Conservation (phyloP, 2,888 invertebrate species). For the Hoplodrina blanda region DNA sequence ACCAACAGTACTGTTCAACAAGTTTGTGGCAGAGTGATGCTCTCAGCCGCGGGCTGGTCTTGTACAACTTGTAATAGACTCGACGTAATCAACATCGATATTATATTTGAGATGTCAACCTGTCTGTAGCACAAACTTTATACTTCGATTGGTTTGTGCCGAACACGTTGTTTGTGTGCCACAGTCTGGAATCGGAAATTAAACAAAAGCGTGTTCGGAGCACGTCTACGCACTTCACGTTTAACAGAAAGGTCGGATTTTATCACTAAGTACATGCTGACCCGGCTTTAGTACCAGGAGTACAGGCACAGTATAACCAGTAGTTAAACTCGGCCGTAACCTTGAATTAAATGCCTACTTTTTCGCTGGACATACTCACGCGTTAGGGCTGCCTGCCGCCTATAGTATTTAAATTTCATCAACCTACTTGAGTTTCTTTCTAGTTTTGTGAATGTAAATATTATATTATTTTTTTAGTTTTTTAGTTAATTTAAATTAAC, state of each 20-base stretch:
- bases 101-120: conserved; percentile 14
- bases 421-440: too few relatives aligned
- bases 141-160: conserved; percentile 17
- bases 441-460: too few relatives aligned
- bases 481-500: too few relatives aligned
- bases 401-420: too few relatives aligned
- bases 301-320: too few relatives aligned
- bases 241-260: conserved; percentile 14
- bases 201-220: conserved; percentile 16
- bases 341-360: too few relatives aligned
- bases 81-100: conserved; percentile 3
- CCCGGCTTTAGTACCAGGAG: not conserved
- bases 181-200: conserved; percentile 34
- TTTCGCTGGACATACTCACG: too few relatives aligned
- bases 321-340: too few relatives aligned
- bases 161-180: not conserved
- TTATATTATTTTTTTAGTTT: too few relatives aligned
- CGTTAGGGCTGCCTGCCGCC: too few relatives aligned
- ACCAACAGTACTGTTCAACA: conserved; percentile 10
- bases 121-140: conserved; percentile 38
- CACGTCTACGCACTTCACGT: conserved; percentile 15
- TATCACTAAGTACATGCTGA: conserved; percentile 20
- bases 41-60: conserved; percentile 16
- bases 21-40: conserved; percentile 14
- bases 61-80: conserved; percentile 43